phyloP scores from a whole-genome alignment of 2,113 vertebrate species.

The Cichladusa arquata region DNA sequence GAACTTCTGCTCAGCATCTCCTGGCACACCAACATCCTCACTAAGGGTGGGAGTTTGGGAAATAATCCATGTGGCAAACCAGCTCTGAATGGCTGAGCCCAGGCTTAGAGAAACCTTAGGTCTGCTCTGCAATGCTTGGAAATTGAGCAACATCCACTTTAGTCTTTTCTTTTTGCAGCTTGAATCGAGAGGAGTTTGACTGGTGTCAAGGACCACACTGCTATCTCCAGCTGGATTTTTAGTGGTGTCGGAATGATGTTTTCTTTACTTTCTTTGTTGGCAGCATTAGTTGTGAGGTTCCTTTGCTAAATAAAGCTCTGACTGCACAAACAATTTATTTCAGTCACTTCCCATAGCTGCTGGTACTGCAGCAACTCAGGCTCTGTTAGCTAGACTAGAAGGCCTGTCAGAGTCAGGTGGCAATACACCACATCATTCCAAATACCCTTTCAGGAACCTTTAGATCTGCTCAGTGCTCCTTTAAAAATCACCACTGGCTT shows the following conservation, averaged over 20 bases:
- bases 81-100: background rate
- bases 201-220: background rate
- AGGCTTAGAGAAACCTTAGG: background rate
- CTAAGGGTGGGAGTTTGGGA: background rate
- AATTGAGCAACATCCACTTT: background rate
- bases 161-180: background rate
- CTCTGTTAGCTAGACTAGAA: background rate
- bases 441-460: constrained; percentile 26
- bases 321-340: constrained; percentile 46
- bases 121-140: background rate
- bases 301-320: constrained; percentile 42
- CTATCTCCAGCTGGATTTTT: background rate
- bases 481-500: background rate
- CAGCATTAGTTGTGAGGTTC: constrained; percentile 12
- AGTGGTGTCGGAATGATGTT: background rate
- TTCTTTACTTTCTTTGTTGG: constrained; percentile 1
- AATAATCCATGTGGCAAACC: background rate
- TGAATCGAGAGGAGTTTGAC: background rate
- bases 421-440: constrained; percentile 38
- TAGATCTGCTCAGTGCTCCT: background rate
- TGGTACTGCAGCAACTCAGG: background rate
- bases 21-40: background rate
- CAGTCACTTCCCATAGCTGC: constrained; percentile 44
- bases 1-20: background rate
- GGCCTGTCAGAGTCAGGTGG: constrained; percentile 30